A percentile compares a stretch with the other conserved stretches of the same genome.
These are phyloP conservation scores for Gari tellinella DNA, from an alignment of 2,888 invertebrate species.

Conservation along the genomic window DNA sequence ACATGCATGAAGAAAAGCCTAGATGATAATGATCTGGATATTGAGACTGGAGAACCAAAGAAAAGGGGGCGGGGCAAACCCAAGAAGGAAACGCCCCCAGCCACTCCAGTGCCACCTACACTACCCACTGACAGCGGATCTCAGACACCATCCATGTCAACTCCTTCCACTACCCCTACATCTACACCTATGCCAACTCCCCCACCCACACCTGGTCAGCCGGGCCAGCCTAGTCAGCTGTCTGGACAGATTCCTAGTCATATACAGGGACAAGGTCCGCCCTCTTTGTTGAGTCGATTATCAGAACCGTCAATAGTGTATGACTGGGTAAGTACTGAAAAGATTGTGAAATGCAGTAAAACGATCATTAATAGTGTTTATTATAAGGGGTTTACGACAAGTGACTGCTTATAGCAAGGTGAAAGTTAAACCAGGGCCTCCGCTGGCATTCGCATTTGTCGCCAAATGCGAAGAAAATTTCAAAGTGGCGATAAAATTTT, in stretches of 20 bases:
- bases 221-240: not conserved
- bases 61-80: conserved; percentile 57
- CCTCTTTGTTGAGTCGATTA: conserved; percentile 20
- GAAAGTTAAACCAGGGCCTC: no score
- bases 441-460: no score
- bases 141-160: not conserved
- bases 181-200: not conserved
- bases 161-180: not conserved
- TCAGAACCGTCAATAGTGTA: conserved; percentile 67
- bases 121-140: not conserved
- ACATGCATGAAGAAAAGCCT: conserved; percentile 76
- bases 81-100: conserved; percentile 49
- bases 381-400: no score
- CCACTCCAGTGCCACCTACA: conserved; percentile 31
- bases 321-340: conserved; percentile 79
- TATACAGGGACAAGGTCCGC: conserved; percentile 3
- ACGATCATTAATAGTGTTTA: no score
- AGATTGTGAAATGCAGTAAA: no score
- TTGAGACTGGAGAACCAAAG: conserved; percentile 74
- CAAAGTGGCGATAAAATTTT: no score
- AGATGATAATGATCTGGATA: conserved; percentile 83
- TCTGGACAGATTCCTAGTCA: not conserved
- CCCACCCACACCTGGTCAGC: no score
- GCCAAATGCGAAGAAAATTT: no score
- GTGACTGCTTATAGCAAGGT: no score